Evolutionary conservation across 2,113 vertebrate genomes (phyloP).

Genomic region (Burhinus oedicnemus): DNA sequence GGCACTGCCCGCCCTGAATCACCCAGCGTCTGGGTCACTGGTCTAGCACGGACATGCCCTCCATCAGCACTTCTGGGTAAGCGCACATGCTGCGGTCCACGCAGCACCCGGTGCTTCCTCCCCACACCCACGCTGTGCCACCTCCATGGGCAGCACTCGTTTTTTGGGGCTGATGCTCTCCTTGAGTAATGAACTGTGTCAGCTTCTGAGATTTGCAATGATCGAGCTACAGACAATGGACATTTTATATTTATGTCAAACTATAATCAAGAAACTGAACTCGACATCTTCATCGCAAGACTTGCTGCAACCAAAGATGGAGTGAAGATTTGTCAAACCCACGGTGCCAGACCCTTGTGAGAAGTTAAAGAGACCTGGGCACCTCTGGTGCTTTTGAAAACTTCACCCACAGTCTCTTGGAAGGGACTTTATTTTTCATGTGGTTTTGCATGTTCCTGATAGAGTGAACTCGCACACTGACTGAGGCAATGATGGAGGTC

Average conservation of each 20-base stretch:
- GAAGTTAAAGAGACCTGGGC: background rate
- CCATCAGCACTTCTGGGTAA: background rate
- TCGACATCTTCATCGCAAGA: background rate
- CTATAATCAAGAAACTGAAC: background rate
- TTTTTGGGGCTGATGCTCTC: background rate
- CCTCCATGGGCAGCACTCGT: background rate
- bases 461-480: background rate
- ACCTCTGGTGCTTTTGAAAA: background rate
- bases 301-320: background rate
- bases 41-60: background rate
- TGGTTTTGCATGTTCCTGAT: background rate
- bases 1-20: background rate
- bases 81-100: accelerated
- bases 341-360: background rate
- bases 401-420: background rate
- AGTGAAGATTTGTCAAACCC: background rate
- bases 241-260: accelerated
- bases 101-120: background rate
- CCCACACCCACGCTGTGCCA: accelerated
- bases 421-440: accelerated
- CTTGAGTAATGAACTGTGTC: background rate
- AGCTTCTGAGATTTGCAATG: background rate
- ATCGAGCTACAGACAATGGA: background rate
- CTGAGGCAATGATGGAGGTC: background rate
- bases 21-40: accelerated